Percentiles rank a stretch among this genome's conserved stretches.
Conservation (phyloP, 2,797 vertebrate species). For the Pseudotriccus pelzelni region DNA sequence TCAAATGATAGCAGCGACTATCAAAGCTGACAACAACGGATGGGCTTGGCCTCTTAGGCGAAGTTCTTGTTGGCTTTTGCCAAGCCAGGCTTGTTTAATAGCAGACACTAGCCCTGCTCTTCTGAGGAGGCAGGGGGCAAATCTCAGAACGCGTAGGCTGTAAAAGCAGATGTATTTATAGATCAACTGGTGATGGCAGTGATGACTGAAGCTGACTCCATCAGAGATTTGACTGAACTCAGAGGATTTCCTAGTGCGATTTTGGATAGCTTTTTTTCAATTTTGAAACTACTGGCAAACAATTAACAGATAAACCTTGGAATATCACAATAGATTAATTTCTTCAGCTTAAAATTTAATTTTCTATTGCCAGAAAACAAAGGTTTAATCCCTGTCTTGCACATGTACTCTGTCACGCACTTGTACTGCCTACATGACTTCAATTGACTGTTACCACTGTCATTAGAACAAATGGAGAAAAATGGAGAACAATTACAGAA, state of each 20-base stretch:
- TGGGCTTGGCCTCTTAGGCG: slow-evolving; percentile 44
- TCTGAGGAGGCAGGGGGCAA: neutral
- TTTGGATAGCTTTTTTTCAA: neutral
- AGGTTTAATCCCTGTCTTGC: neutral
- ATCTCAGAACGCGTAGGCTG: neutral
- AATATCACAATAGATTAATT: neutral
- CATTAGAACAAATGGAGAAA: neutral
- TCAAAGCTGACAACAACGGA: slow-evolving; percentile 72
- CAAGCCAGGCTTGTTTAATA: slow-evolving; percentile 9
- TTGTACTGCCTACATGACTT: neutral
- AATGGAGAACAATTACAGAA: neutral
- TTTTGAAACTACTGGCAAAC: neutral
- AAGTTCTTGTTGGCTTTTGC: neutral
- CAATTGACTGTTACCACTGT: neutral
- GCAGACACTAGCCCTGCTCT: neutral
- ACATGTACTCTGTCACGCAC: neutral
- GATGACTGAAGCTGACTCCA: slow-evolving; percentile 9
- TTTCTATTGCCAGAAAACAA: neutral
- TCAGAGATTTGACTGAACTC: neutral
- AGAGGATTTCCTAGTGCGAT: neutral
- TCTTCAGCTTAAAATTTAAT: neutral
- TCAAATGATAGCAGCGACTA: slow-evolving; percentile 73
- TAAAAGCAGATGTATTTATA: slow-evolving; percentile 49
- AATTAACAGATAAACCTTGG: neutral
- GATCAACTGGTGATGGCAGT: neutral